Base-by-base conservation (phyloP, 1,140 invertebrate genomes). In the Zaprionus taronus region DNA sequence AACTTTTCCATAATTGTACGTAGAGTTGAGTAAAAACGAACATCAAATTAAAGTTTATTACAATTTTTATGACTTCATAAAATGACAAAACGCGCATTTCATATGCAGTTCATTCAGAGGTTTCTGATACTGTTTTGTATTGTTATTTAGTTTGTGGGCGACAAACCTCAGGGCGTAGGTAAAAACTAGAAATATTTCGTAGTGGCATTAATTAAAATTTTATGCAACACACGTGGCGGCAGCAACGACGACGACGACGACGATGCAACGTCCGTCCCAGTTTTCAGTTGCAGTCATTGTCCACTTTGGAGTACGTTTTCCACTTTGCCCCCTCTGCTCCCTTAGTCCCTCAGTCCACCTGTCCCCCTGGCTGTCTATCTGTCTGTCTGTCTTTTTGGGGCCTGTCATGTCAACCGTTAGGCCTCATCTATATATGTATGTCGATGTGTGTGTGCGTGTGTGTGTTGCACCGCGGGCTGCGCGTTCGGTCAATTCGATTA, bases 131-230 rank as follows among this genome's bases (percentile, higher is more conserved):
- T 47, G n/a, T 17, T 17, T 47, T 17, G 9, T 47, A 4, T 47
- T 17, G 4, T 44, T 20, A 20, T 20, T 47, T 47, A n/a, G n/a
- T 41, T 47, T n/a, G n/a, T 17, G n/a, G 41, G 38, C 38, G 38
- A 44, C 38, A 44, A 44, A 17, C 41, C 41, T 9, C 6, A 47
- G 41, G 41, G n/a, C 38, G 6, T 2, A n/a, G 15, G 38, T 5
- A 17, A 47, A 7, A 55, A 38, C 36, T 77, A 64, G 67, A 71
- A 70, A 67, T 80, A 81, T 84, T 81, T 72, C 65, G 60, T 78
- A 72, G 86, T 80, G 79, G 82, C 77, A 90, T 85, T 90, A 90
- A 90, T 90, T 85, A 90, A 84, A 85, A 82, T 91, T 90, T 78
- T 71, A 90, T 85, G 69, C 76, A 79, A 66, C 79, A 69, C 73